phyloP scores from a whole-genome alignment of 1,140 invertebrate genomes.

The Holcopasites calliopsidis region DNA sequence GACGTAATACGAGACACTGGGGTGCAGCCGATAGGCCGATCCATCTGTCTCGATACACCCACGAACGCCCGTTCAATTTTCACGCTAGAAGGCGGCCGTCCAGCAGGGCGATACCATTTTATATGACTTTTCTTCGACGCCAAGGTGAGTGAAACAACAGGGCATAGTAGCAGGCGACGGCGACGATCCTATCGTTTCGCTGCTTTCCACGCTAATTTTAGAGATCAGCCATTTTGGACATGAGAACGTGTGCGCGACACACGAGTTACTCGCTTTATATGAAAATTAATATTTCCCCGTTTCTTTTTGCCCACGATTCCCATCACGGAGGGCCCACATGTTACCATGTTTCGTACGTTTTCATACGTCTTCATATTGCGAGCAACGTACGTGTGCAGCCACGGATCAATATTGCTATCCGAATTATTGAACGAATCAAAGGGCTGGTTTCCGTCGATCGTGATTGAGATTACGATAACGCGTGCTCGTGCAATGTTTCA shows the following conservation, averaged over 20 bases:
- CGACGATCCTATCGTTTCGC: conserved; percentile 20
- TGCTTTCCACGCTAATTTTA: conserved; percentile 68
- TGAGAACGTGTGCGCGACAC: conserved; percentile 57
- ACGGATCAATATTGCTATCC: conserved; percentile 11
- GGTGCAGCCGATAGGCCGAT: conserved; percentile 69
- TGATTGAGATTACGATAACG: background rate
- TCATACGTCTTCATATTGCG: background rate
- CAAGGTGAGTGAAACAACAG: conserved; percentile 82
- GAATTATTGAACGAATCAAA: conserved; percentile 23
- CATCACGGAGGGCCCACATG: background rate
- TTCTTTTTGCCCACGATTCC: background rate
- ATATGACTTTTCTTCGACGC: conserved; percentile 91
- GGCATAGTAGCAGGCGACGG: conserved; percentile 15
- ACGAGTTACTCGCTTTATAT: conserved; percentile 36
- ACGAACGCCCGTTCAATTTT: conserved; percentile 73
- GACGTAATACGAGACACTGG: conserved; percentile 41
- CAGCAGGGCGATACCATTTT: conserved; percentile 90
- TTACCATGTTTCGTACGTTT: background rate
- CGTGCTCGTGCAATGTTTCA: background rate
- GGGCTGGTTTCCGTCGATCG: background rate
- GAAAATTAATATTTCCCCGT: conserved; percentile 46
- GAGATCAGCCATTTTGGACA: conserved; percentile 75
- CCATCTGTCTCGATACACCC: conserved; percentile 72
- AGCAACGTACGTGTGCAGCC: background rate
- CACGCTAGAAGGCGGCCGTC: conserved; percentile 82